Base-by-base conservation (phyloP, 2,888 invertebrate species). In the Homarus gammarus region DNA sequence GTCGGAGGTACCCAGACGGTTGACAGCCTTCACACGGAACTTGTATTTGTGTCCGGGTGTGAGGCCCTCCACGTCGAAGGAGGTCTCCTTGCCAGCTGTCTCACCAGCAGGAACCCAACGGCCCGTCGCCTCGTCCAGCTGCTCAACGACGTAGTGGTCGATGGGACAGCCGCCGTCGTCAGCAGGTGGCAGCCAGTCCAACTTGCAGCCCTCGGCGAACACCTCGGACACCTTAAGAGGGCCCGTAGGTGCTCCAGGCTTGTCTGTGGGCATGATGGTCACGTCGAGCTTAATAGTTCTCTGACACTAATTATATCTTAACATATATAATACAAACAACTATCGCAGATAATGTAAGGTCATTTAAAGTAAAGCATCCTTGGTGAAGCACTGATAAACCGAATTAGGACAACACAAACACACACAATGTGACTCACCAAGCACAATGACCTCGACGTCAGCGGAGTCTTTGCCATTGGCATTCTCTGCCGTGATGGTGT, bases 1-100 rank as follows among this genome's bases (percentile, higher is more conserved):
- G 93, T 99, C 99, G 15, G 99, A 99, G 93, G 96, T 96, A 90
- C 99, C 99, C 95, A 99, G 99, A 93, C 98, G 97, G 94, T 99
- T 99, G 86, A 98, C 98, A 40, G 99, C 99, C 89, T 97, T 96
- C 0, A 99, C 99, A 87, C 99, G 95, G 95, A 99, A 99, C 95
- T 99, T 99, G 95, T 99, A 99, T 94, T 98, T 98, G 93, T 99
- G 98, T 92, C 98, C 98, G 0, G 98, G 98, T 68, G 96, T 96
- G 0, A 99, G 95, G 0, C 97, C 98, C 85, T 98, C 97, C 0
- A 99, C 96, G 2, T 96, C 95, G 0, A 97, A 93, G 79, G 94
- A 95, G 18, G 98, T 98, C 91, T 95, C 95, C 0, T 97, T 97
- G 0, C 98, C 98, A 93, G 96, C 96, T 2, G 98, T 98, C 94